Conservation (phyloP, 2,797 vertebrate species). For the Kryptopterus vitreolus region DNA sequence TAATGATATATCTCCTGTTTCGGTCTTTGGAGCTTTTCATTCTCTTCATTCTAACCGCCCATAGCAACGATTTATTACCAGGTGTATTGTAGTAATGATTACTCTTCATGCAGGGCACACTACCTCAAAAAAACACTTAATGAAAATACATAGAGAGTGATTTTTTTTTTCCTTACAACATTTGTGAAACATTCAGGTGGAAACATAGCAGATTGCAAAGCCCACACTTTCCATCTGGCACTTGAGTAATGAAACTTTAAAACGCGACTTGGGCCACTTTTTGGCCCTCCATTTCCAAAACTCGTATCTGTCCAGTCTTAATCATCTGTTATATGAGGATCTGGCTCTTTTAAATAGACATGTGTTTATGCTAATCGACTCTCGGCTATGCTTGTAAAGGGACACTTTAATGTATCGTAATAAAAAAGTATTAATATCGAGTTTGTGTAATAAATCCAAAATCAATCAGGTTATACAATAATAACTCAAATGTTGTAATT, state of each 20-base stretch:
- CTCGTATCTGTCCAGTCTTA: conserved; percentile 2
- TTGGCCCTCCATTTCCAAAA: background rate
- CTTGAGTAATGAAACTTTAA: background rate
- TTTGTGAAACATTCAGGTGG: background rate
- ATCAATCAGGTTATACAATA: background rate
- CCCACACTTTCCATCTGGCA: conserved; percentile 14
- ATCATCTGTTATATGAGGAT: conserved; percentile 4
- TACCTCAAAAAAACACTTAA: background rate
- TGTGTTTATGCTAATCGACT: background rate
- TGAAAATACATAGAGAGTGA: background rate
- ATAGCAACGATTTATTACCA: background rate
- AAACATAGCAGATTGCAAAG: conserved; percentile 1
- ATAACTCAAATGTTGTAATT: background rate
- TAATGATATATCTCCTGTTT: background rate
- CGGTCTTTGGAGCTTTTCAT: conserved; percentile 4
- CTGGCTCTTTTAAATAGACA: background rate
- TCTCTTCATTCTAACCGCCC: background rate
- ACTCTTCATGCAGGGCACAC: background rate
- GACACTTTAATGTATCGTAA: conserved; percentile 4
- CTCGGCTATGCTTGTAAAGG: background rate
- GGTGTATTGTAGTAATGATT: too few relatives aligned
- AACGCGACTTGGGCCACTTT: background rate
- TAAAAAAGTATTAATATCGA: background rate
- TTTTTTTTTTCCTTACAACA: background rate
- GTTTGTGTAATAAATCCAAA: conserved; percentile 12